A percentile compares a stretch with the other conserved stretches of the same genome.
Conservation (phyloP, 2,113 vertebrate species). For the Panthera tigris region DNA sequence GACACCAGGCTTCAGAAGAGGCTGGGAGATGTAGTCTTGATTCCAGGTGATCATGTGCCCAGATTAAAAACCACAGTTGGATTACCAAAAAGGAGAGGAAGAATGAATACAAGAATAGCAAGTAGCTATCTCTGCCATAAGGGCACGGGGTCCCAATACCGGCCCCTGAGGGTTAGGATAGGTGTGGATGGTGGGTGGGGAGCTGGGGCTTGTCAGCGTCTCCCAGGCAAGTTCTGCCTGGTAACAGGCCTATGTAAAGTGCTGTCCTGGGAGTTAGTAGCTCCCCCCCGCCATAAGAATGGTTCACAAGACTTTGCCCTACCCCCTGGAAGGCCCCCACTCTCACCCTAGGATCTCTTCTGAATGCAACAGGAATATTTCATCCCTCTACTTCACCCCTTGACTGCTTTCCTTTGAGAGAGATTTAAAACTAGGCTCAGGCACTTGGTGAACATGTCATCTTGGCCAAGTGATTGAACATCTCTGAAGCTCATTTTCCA, state of each 20-base stretch:
- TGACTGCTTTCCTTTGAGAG: background rate
- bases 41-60: background rate
- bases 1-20: background rate
- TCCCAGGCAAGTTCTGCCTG: background rate
- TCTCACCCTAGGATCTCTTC: background rate
- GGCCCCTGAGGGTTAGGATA: background rate
- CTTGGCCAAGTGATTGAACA: background rate
- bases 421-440: background rate
- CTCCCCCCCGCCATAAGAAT: background rate
- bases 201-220: too few species aligned
- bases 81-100: background rate
- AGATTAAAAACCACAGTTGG: background rate
- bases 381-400: background rate
- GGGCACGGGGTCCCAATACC: background rate
- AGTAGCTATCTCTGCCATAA: background rate
- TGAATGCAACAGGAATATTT: background rate
- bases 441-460: background rate
- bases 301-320: background rate
- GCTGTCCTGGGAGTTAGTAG: background rate
- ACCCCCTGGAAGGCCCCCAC: background rate
- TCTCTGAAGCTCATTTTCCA: background rate
- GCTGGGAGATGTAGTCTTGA: background rate
- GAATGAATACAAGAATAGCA: background rate
- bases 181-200: too few species aligned
- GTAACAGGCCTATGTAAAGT: background rate